A percentile compares a stretch with the other conserved stretches of the same genome.
Conservation (phyloP, 2,797 vertebrate genomes). For the Loriculus beryllinus region DNA sequence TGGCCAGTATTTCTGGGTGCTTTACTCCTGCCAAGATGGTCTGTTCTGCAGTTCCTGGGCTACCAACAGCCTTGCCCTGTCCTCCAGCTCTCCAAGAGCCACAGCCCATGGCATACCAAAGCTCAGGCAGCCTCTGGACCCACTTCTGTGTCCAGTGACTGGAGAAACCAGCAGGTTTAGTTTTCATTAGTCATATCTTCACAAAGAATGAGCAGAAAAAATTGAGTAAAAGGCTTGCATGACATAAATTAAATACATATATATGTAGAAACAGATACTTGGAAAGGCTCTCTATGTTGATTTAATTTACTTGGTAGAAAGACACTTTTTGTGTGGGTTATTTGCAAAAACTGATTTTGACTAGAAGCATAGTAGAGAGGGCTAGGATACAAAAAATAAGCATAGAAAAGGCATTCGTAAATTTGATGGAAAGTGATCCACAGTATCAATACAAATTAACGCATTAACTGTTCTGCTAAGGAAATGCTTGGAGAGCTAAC, state of each 20-base stretch:
- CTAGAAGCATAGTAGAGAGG: neutral
- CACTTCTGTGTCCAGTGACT: accelerated
- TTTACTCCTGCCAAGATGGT: neutral
- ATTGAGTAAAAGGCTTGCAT: neutral
- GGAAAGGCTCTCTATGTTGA: neutral
- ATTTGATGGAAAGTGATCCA: neutral
- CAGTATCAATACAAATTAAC: neutral
- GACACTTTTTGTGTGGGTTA: neutral
- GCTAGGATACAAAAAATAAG: neutral
- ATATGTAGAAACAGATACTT: neutral
- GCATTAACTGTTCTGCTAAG: neutral
- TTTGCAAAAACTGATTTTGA: neutral
- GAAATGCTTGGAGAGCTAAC: neutral
- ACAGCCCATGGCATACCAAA: neutral
- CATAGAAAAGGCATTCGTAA: neutral
- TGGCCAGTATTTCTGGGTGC: neutral
- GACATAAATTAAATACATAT: neutral
- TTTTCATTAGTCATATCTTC: neutral
- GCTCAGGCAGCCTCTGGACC: neutral
- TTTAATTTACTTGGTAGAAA: neutral
- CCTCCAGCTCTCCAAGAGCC: accelerated
- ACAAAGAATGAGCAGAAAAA: neutral
- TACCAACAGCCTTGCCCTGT: neutral
- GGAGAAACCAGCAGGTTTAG: neutral
- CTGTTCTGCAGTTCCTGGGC: neutral